Conservation (phyloP, 2,888 invertebrate genomes). For the Opisthograptis luteolata region DNA sequence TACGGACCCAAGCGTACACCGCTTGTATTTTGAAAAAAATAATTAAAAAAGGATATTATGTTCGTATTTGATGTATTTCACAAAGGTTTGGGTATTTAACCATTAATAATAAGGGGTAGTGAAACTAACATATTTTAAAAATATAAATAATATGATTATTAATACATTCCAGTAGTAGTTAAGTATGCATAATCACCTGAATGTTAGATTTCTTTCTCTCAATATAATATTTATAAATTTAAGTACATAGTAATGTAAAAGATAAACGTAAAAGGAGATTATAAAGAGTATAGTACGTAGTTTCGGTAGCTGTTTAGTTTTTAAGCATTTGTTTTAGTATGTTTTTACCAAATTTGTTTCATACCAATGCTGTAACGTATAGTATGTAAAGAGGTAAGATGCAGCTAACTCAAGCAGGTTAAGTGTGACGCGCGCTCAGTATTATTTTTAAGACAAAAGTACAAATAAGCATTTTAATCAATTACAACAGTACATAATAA, state of each 20-base stretch:
- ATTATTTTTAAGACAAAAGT: constrained; percentile 6
- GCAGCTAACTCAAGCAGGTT: constrained; percentile 41
- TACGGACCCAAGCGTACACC: not conserved
- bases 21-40: constrained; percentile 13
- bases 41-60: constrained; percentile 21
- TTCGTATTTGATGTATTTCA: constrained; percentile 34
- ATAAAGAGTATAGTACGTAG: constrained; percentile 68
- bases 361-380: constrained; percentile 80
- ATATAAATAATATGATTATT: constrained; percentile 54
- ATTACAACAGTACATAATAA: not conserved
- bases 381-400: constrained; percentile 55
- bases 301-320: constrained; percentile 72
- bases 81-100: constrained; percentile 78
- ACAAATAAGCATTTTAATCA: constrained; percentile 8
- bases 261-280: constrained; percentile 61
- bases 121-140: constrained; percentile 65
- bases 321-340: constrained; percentile 63
- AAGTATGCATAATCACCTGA: constrained; percentile 67
- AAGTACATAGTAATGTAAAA: constrained; percentile 35
- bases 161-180: constrained; percentile 74
- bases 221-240: constrained; percentile 39
- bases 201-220: constrained; percentile 45
- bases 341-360: constrained; percentile 79
- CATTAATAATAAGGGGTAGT: constrained; percentile 72
- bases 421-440: constrained; percentile 14